phyloP scores from a whole-genome alignment of 1,140 invertebrate genomes.

The Drosophila orena region DNA sequence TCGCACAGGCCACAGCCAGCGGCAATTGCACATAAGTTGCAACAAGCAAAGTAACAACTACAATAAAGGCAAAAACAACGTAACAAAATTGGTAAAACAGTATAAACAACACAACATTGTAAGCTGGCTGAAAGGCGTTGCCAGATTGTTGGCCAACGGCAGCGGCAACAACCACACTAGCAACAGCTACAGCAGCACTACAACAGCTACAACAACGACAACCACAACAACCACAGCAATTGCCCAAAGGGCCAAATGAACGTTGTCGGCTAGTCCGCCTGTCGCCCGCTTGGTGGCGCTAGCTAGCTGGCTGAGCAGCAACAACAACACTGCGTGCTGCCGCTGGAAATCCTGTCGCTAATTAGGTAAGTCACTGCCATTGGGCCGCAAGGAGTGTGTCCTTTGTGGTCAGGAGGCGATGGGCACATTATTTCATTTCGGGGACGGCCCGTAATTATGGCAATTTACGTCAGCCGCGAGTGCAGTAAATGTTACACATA shows the following conservation, averaged over 20 bases:
- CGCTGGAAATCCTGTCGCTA: conserved; percentile 73
- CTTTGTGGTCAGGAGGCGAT: conserved; percentile 36
- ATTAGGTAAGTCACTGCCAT: conserved; percentile 65
- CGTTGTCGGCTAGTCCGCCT: conserved; percentile 40
- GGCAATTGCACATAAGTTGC: conserved; percentile 72
- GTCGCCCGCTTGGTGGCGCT: conserved; percentile 42
- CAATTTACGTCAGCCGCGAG: conserved; percentile 56
- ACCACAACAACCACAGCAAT: conserved; percentile 38
- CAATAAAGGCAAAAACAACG: conserved; percentile 18
- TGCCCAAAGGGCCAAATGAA: conserved; percentile 53
- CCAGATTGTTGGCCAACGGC: conserved; percentile 39
- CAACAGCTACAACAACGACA: conserved; percentile 18
- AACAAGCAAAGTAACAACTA: conserved; percentile 55
- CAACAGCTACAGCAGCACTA: background rate
- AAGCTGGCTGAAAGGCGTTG: conserved; percentile 47
- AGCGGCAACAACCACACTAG: conserved; percentile 4
- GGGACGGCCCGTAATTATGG: conserved; percentile 55
- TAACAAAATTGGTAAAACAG: conserved; percentile 30
- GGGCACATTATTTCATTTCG: conserved; percentile 67
- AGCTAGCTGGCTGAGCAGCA: conserved; percentile 9
- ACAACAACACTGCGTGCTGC: conserved; percentile 37
- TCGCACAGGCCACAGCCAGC: conserved; percentile 31
- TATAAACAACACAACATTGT: conserved; percentile 34
- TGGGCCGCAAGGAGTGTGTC: conserved; percentile 11
- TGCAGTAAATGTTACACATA: conserved; percentile 50